Percentiles rank a stretch among this genome's conserved stretches.
These are phyloP conservation scores for Scatophagus argus DNA, from an alignment of 2,113 vertebrate species.

Conservation along the genomic window DNA sequence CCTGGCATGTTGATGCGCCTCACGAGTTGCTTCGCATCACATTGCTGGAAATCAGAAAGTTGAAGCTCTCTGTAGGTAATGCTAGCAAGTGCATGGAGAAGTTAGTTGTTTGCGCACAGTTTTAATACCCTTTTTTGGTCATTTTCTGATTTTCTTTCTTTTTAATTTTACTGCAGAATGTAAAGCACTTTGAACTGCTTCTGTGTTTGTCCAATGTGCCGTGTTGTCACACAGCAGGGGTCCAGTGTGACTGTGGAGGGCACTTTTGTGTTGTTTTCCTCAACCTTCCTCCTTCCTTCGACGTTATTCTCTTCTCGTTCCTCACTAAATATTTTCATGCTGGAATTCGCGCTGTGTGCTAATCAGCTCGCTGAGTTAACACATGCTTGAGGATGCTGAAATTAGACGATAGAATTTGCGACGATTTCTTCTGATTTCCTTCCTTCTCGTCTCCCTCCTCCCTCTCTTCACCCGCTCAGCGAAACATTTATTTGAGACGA, in stretches of 20 bases:
- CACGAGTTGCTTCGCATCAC: too few species aligned
- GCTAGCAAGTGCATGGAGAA: too few species aligned
- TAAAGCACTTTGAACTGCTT: too few species aligned
- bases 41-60: too few species aligned
- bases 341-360: background rate
- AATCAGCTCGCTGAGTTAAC: conserved; percentile 26
- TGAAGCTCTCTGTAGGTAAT: too few species aligned
- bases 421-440: conserved; percentile 37
- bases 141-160: background rate
- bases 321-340: background rate
- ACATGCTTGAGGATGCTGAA: conserved; percentile 22
- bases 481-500: conserved; percentile 21
- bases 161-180: background rate
- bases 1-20: too few species aligned
- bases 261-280: background rate
- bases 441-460: background rate
- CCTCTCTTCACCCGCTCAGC: background rate
- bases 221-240: too few species aligned
- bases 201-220: too few species aligned
- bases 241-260: background rate
- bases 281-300: background rate
- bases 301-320: background rate
- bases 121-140: background rate
- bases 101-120: background rate
- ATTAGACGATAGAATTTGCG: conserved; percentile 31